Evolutionary conservation across 2,888 invertebrate genomes (phyloP).

Genomic region (Onchidella celtica): DNA sequence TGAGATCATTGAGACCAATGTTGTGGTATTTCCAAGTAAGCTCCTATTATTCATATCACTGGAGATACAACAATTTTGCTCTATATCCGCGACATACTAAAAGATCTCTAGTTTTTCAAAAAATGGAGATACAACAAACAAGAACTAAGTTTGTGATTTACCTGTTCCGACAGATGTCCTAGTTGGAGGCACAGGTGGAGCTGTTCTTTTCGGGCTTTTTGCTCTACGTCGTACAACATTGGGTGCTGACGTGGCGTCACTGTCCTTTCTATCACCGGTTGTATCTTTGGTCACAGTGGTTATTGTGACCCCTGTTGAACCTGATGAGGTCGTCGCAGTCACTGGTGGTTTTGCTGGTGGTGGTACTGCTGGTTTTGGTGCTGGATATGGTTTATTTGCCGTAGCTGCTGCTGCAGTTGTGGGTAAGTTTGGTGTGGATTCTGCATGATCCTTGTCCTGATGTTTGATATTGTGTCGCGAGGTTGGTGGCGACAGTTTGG

Average conservation of each 20-base stretch:
- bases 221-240: conserved; percentile 63
- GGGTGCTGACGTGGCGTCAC: conserved; percentile 49
- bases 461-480: conserved; percentile 27
- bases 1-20: too few species aligned
- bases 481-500: conserved; percentile 51
- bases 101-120: too few species aligned
- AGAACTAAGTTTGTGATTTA: too few species aligned
- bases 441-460: conserved; percentile 12
- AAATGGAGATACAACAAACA: too few species aligned
- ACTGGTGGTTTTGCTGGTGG: conserved; percentile 42
- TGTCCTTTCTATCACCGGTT: neutral
- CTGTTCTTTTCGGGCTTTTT: conserved; percentile 70
- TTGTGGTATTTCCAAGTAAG: too few species aligned
- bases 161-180: conserved; percentile 38
- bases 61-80: too few species aligned
- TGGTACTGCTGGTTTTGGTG: conserved; percentile 43
- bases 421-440: neutral
- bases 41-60: too few species aligned
- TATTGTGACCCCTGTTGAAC: neutral
- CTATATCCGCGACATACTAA: too few species aligned
- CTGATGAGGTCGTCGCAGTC: conserved; percentile 1
- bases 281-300: neutral
- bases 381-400: conserved; percentile 29
- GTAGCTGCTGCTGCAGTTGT: neutral
- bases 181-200: conserved; percentile 62